Evolutionary conservation across 2,113 vertebrate species (phyloP).

Genomic region (Xenopus tropicalis): DNA sequence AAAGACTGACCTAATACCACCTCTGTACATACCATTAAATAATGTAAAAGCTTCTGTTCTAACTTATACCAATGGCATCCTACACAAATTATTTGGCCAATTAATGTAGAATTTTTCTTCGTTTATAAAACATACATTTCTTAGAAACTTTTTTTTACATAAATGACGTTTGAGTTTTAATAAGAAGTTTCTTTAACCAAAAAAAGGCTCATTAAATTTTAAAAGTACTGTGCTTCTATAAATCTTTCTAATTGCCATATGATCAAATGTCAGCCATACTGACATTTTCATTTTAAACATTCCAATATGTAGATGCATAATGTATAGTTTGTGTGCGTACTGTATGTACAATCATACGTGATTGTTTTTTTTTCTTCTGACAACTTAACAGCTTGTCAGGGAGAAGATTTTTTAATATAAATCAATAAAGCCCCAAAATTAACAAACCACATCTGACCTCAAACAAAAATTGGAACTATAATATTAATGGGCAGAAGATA

Average conservation of each 20-base stretch:
- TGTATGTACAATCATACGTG: slow-evolving; percentile 11
- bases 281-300: slow-evolving; percentile 17
- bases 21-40: too few relatives aligned
- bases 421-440: neutral
- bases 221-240: slow-evolving; percentile 12
- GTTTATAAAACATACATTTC: too few relatives aligned
- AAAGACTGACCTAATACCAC: too few relatives aligned
- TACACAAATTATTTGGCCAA: too few relatives aligned
- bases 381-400: neutral
- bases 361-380: slow-evolving; percentile 7
- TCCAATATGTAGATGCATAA: slow-evolving; percentile 20
- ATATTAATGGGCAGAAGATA: neutral
- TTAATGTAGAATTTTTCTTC: too few relatives aligned
- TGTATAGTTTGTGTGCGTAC: slow-evolving; percentile 10
- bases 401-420: neutral
- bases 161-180: slow-evolving; percentile 7
- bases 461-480: neutral
- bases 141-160: too few relatives aligned
- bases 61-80: too few relatives aligned
- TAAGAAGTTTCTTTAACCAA: neutral
- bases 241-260: slow-evolving; percentile 11
- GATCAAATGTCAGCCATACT: slow-evolving; percentile 21
- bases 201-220: slow-evolving; percentile 17
- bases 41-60: too few relatives aligned
- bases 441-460: slow-evolving; percentile 4